Evolutionary conservation across 2,113 vertebrate species (phyloP), one percentile per base, ranked within the genome.

Genomic region (Callipepla squamata): DNA sequence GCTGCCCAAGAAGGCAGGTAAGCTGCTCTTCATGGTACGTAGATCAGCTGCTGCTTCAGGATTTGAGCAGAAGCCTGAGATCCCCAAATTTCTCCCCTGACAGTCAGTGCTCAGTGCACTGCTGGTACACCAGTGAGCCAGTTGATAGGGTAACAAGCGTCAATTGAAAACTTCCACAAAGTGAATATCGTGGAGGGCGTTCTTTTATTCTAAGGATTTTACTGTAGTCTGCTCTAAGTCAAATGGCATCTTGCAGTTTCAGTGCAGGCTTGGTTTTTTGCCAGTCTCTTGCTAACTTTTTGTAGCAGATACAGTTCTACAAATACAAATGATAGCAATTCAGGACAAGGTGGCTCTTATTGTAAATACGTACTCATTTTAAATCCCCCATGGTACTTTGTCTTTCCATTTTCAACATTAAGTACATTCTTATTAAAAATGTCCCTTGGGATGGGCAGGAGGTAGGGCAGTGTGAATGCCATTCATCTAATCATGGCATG

Each of bases 341-440:
- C 93, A 97, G 96, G 92, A 94, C 72, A 94, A 97, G 97, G 94
- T 97, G 97, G 97, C 97, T 98, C 97, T 96, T 97, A 95, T 92
- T 99, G 99, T 99, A 99, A 99, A 99, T 99, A 99, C 97, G 97
- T 98, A 97, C 97, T 98, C 98, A 92, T 97, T 98, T 98, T 97
- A 94, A 98, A 98, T 97, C 97, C 97, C 97, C 97, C 93, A 98
- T 99, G 98, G 98, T 98, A 98, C 98, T 98, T 98, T 98, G 97
- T 98, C 97, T 98, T 98, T 97, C 97, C 97, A 96, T 98, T 98
- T 98, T 97, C 97, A 80, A 98, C 97, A 96, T 98, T 97, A 98
- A 98, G 97, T 99, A 98, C 98, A 98, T 98, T 98, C 98, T 98
- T 98, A 95, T 90, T 97, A 96, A 96, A 98, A 97, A 97, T 96